A percentile compares a stretch with the other conserved stretches of the same genome.
Evolutionary conservation across 2,797 vertebrate genomes (phyloP).

Genomic region (Pogonophryne albipinna): DNA sequence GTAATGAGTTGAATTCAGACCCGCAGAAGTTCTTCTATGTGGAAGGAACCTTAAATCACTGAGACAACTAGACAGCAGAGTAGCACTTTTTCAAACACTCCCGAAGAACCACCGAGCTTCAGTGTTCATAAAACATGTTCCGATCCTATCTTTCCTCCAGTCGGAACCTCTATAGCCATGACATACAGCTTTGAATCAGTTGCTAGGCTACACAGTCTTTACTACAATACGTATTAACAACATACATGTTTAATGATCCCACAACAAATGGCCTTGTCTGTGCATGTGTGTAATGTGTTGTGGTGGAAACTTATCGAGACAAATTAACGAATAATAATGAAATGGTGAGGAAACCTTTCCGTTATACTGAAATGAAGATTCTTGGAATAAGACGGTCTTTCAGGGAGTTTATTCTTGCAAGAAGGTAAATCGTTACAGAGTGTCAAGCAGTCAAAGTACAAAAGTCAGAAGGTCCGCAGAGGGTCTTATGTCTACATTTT

Average conservation of each 20-base stretch:
- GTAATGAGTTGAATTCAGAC: constrained; percentile 26
- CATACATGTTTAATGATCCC: constrained; percentile 63
- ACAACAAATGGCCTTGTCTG: constrained; percentile 37
- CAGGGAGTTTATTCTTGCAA: no score
- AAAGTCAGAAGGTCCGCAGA: no score
- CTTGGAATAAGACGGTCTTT: no score
- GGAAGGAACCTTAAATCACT: constrained; percentile 36
- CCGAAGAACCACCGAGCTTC: constrained; percentile 20
- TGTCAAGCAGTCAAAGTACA: no score
- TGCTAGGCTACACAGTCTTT: constrained; percentile 12
- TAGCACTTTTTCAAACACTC: constrained; percentile 24
- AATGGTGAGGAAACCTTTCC: no score
- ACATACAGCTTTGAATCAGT: constrained; percentile 37
- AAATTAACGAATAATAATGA: no score
- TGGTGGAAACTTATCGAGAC: no score
- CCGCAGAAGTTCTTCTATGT: background rate
- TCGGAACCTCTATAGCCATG: constrained; percentile 1
- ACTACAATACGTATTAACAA: constrained; percentile 52
- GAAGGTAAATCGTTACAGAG: no score
- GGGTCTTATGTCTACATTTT: no score
- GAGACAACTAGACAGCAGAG: constrained; percentile 25
- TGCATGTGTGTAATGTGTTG: background rate
- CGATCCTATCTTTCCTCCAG: constrained; percentile 5
- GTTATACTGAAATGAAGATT: no score
- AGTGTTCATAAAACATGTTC: constrained; percentile 39